A percentile compares a stretch with the other conserved stretches of the same genome.
These are phyloP conservation scores for Tanaodytes sp. DNA, from an alignment of 2,888 invertebrate species.

Conservation along the genomic window DNA sequence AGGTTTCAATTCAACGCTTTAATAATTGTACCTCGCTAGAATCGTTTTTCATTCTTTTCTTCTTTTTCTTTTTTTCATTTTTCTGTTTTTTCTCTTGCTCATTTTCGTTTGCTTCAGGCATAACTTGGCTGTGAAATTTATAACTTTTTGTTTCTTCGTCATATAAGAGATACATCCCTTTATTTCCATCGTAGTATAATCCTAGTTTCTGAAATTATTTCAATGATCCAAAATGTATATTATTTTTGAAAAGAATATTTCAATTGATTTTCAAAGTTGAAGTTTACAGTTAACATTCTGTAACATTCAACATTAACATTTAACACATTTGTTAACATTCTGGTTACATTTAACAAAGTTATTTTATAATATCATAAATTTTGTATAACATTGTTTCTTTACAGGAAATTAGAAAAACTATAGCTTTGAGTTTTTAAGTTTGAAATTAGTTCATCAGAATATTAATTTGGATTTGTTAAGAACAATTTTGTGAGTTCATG, in stretches of 20 bases:
- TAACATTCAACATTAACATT: no score
- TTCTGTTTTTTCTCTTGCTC: slow-evolving; percentile 33
- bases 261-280: neutral
- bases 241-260: neutral
- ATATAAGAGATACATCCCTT: slow-evolving; percentile 88
- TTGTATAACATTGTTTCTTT: no score
- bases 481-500: no score
- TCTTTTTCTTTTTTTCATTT: slow-evolving; percentile 62
- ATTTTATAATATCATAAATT: no score
- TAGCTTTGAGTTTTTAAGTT: no score
- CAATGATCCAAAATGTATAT: neutral
- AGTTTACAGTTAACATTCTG: slow-evolving; percentile 18
- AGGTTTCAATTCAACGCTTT: neutral
- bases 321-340: no score
- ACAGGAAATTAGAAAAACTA: no score
- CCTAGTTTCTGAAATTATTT: slow-evolving; percentile 85
- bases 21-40: slow-evolving; percentile 55
- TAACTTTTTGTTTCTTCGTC: slow-evolving; percentile 84
- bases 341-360: no score
- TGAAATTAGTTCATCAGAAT: no score
- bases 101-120: slow-evolving; percentile 65
- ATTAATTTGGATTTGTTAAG: no score
- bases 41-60: slow-evolving; percentile 58
- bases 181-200: slow-evolving; percentile 90
- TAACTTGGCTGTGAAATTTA: slow-evolving; percentile 86